A percentile compares a stretch with the other conserved stretches of the same genome.
Conservation (phyloP, 2,113 vertebrate species). For the Brienomyrus longianalis region DNA sequence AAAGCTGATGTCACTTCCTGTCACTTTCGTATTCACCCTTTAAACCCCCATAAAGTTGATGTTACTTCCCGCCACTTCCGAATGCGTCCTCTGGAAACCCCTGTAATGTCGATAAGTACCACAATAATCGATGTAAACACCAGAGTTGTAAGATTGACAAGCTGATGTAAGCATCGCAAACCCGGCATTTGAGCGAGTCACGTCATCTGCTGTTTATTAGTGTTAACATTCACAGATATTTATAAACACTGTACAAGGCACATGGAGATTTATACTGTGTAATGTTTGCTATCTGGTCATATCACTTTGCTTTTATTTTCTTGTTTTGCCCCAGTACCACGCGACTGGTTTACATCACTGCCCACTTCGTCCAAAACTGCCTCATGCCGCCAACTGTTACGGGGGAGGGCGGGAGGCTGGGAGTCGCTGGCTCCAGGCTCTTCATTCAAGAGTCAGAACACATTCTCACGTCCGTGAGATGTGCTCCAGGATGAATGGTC, state of each 20-base stretch:
- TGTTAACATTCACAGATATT: neutral
- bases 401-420: neutral
- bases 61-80: neutral
- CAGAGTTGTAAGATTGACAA: neutral
- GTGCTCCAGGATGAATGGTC: constrained; percentile 1
- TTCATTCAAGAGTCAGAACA: constrained; percentile 11
- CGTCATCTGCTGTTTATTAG: neutral
- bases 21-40: neutral
- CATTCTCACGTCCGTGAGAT: neutral
- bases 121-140: too few species aligned
- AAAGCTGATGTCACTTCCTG: neutral
- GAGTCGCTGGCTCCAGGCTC: neutral
- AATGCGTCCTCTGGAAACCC: neutral
- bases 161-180: neutral
- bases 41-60: neutral
- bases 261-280: neutral
- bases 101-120: neutral
- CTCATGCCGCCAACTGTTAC: too few species aligned
- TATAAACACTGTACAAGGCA: neutral
- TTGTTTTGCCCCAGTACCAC: neutral
- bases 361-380: neutral
- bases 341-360: neutral
- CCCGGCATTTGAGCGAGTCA: neutral
- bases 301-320: neutral
- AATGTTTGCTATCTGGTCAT: neutral